These are phyloP conservation scores for Agriopis marginaria DNA, from an alignment of 2,888 invertebrate genomes.

Conservation along the genomic window DNA sequence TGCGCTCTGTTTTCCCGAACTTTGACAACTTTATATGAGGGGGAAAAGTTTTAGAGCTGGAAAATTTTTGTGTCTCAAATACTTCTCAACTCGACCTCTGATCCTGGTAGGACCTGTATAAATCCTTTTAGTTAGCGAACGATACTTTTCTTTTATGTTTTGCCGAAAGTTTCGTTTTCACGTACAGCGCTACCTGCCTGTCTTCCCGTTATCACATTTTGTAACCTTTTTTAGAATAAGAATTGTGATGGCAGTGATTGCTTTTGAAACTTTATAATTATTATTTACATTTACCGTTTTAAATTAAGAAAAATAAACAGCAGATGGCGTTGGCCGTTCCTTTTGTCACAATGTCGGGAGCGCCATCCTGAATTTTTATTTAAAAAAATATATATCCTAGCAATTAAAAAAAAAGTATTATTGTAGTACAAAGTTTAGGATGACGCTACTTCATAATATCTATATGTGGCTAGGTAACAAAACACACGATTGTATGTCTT, in stretches of 20 bases:
- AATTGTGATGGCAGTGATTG: constrained; percentile 79
- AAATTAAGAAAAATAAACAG: constrained; percentile 43
- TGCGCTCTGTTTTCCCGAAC: background rate
- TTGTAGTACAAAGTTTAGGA: constrained; percentile 61
- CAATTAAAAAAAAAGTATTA: too few relatives aligned
- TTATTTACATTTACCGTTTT: constrained; percentile 20
- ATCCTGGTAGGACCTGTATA: constrained; percentile 56
- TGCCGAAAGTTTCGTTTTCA: constrained; percentile 48
- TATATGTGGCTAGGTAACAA: constrained; percentile 57
- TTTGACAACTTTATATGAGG: background rate
- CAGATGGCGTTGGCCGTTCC: constrained; percentile 82
- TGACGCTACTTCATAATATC: constrained; percentile 68
- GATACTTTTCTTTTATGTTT: constrained; percentile 44
- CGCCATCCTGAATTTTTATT: constrained; percentile 78
- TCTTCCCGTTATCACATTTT: constrained; percentile 37
- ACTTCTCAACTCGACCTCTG: constrained; percentile 59
- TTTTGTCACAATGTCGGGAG: constrained; percentile 59
- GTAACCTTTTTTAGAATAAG: constrained; percentile 25
- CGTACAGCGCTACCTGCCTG: constrained; percentile 75
- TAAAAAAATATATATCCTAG: background rate
- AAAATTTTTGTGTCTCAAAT: constrained; percentile 60
- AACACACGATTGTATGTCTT: constrained; percentile 56
- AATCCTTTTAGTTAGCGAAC: constrained; percentile 52
- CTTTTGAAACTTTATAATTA: constrained; percentile 42
- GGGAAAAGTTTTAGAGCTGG: too few relatives aligned